Base-by-base conservation (phyloP, 30 jellyfish, hydroid and myxozoan species). In the Calvadosia cruxmelitensis region DNA sequence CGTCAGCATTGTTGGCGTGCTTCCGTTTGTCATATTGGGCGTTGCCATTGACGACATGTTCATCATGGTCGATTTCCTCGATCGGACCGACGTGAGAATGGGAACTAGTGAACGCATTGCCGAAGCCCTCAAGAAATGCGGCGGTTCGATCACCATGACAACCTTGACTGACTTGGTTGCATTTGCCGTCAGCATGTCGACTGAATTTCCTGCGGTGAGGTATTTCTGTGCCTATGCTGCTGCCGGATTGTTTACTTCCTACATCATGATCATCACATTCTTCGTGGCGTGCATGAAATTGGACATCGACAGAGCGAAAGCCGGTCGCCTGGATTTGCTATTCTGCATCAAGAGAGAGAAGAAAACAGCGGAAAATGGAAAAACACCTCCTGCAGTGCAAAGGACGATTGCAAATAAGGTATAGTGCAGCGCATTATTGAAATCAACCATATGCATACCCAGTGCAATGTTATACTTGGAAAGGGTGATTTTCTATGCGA, bases 81-180 rank as follows among this genome's bases (percentile, higher is more conserved):
- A 26, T 10, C 25, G 13, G 25, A 29, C 69, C 10, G 24, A 57
- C 25, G 13, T 10, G 13, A 29, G 30, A 15, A 26, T 13, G 13
- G 33, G 30, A 57, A 10, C 33, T 7, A 25, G 30, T 10, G 80
- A 76, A 68, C 71, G 71, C 49, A 29, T 76, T 16, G 78, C 79
- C 1, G 49, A 31, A 3, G 79, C 69, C 1, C 73, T 76, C 3
- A 61, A 61, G 29, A 23, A 53, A 33, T 66, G 66, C 12, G 80
- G 87, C 20, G 87, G 85, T 2, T 63, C 93, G 31, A 67, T 80
- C 5, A 80, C 93, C 30, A 80, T 73, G 84, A 73, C 84, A 31
- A 73, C 84, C 25, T 2, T 73, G 29, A 73, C 84, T 2, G 84
- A 73, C 42, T 32, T 73, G 27, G 81, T 73, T 26, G 84, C 84